These are phyloP conservation scores for Lateolabrax maculatus DNA, from an alignment of 2,797 vertebrate genomes.

Conservation along the genomic window DNA sequence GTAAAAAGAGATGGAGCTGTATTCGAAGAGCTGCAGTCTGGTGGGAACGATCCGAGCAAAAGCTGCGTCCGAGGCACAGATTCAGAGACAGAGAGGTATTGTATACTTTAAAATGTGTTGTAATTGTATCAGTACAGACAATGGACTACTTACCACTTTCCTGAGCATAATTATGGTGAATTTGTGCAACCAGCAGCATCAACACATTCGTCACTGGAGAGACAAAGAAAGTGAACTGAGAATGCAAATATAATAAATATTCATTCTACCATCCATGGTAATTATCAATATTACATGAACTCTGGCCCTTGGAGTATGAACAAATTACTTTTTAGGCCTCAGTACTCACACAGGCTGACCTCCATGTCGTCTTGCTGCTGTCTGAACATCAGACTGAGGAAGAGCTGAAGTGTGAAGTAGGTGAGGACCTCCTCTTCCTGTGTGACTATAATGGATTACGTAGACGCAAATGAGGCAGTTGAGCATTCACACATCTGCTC, in stretches of 20 bases:
- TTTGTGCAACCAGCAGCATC: neutral
- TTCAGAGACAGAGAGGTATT: neutral
- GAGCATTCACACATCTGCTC: no score
- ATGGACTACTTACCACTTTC: neutral
- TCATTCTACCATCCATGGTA: no score
- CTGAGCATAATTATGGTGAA: neutral
- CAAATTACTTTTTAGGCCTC: no score
- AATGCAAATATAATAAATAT: no score
- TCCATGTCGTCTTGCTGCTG: conserved; percentile 5
- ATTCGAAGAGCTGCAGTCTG: conserved; percentile 15
- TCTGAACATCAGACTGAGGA: neutral
- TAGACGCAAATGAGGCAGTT: no score
- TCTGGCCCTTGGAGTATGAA: no score
- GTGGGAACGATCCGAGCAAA: neutral
- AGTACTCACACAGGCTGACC: conserved; percentile 11
- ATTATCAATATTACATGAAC: no score
- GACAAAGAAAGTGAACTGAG: neutral
- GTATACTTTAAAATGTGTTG: no score
- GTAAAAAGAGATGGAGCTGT: neutral
- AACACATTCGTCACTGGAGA: neutral
- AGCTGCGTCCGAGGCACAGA: neutral
- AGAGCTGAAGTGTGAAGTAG: no score
- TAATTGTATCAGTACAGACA: neutral
- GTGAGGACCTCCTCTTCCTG: conserved; percentile 5
- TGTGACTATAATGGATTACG: no score